Evolutionary conservation across 64 coral and sea anemone species (phyloP).

Genomic region (Actinia equina): DNA sequence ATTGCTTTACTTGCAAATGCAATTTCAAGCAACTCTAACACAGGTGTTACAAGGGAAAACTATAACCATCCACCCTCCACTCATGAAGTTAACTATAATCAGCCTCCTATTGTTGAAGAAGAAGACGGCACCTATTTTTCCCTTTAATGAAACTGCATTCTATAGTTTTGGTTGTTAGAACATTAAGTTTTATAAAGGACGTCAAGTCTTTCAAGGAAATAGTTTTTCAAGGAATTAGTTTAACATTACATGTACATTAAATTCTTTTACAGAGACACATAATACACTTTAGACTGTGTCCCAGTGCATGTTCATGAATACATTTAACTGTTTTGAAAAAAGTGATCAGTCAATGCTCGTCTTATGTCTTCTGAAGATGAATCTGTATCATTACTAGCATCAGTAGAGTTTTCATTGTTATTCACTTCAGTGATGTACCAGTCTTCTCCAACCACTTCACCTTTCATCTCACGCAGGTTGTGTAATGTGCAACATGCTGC

Average conservation of each 20-base stretch:
- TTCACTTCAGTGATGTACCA: conserved; percentile 26
- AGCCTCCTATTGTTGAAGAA: conserved; percentile 1
- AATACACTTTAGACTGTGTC: not conserved
- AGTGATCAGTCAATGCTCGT: not conserved
- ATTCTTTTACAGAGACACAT: not conserved
- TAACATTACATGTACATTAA: too few relatives aligned
- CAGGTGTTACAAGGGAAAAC: not conserved
- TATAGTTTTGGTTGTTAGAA: not conserved
- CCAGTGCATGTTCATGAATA: not conserved
- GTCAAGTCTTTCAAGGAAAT: not conserved
- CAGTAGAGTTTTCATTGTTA: conserved; percentile 24
- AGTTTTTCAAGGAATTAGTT: not conserved
- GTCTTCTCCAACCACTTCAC: conserved; percentile 32
- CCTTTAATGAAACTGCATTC: not conserved
- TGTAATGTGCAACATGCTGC: conserved; percentile 47
- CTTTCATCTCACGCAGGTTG: conserved; percentile 50
- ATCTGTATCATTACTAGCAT: not conserved
- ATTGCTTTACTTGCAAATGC: conserved; percentile 23
- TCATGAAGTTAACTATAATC: not conserved
- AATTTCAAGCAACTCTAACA: conserved; percentile 11
- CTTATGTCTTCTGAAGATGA: not conserved
- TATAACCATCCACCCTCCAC: not conserved
- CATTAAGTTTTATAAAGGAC: not conserved
- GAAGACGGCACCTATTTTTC: not conserved
- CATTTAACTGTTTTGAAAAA: not conserved